Percentiles rank a stretch among this genome's conserved stretches.
phyloP scores from a whole-genome alignment of 2,888 invertebrate genomes.

The Dryomyza anilis region DNA sequence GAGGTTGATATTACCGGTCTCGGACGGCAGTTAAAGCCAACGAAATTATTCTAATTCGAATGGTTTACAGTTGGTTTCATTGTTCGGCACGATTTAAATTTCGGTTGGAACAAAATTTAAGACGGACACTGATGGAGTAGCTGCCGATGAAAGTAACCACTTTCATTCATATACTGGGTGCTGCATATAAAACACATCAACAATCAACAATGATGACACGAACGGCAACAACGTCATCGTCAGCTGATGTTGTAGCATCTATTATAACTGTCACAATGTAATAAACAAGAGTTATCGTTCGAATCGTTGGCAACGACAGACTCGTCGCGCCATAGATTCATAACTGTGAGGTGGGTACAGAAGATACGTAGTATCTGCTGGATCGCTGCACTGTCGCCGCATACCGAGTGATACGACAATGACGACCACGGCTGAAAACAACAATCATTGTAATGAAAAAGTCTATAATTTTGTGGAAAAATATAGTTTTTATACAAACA shows the following conservation, averaged over 20 bases:
- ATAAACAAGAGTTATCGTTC: neutral
- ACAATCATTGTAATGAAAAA: neutral
- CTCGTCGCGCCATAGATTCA: neutral
- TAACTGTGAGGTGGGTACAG: neutral
- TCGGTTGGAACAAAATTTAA: neutral
- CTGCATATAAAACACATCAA: too few relatives aligned
- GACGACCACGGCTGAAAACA: neutral
- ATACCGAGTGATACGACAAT: too few relatives aligned
- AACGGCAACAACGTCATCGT: neutral
- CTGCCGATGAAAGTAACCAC: neutral
- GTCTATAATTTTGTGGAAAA: neutral
- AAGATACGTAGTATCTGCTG: too few relatives aligned
- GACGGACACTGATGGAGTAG: neutral
- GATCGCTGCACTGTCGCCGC: too few relatives aligned
- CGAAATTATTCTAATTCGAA: neutral
- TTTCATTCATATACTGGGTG: slow-evolving; percentile 20
- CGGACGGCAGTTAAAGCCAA: neutral
- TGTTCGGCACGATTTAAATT: slow-evolving; percentile 7
- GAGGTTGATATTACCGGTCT: too few relatives aligned
- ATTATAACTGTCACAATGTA: slow-evolving; percentile 15
- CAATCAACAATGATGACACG: neutral
- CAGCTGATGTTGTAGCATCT: neutral
- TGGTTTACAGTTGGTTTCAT: neutral
- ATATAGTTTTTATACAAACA: neutral
- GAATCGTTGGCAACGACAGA: neutral